phyloP scores from a whole-genome alignment of 2,113 vertebrate species.

The Calidris pugnax region DNA sequence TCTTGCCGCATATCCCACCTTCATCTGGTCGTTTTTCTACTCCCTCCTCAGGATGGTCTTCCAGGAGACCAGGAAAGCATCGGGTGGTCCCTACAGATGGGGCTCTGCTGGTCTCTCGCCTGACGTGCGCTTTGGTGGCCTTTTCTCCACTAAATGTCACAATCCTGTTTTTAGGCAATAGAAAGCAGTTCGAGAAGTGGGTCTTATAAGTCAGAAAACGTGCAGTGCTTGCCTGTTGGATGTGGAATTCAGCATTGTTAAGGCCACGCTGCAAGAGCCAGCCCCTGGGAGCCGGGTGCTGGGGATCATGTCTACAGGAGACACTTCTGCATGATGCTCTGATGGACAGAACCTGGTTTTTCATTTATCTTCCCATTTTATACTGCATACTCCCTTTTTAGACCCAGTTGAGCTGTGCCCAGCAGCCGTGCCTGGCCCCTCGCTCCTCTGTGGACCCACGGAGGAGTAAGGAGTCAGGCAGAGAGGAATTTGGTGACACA shows the following conservation, averaged over 20 bases:
- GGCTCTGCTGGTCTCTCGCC: not conserved
- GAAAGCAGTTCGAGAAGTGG: not conserved
- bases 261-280: not conserved
- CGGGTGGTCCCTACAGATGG: not conserved
- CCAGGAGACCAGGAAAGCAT: not conserved
- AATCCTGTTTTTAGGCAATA: not conserved
- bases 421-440: not conserved
- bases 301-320: not conserved
- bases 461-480: not conserved
- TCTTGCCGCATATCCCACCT: not conserved
- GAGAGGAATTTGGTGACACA: not conserved
- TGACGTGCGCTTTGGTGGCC: rapidly evolving
- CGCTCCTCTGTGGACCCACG: not conserved
- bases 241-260: not conserved
- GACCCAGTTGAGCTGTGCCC: not conserved
- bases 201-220: not conserved
- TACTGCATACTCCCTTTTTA: not conserved
- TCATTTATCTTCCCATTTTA: not conserved
- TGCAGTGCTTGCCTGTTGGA: not conserved
- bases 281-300: rapidly evolving
- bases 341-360: not conserved
- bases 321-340: not conserved
- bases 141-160: not conserved
- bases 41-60: not conserved
- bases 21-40: rapidly evolving